phyloP scores from a whole-genome alignment of 1,140 invertebrate genomes.

The Aphelinus atriplicis region DNA sequence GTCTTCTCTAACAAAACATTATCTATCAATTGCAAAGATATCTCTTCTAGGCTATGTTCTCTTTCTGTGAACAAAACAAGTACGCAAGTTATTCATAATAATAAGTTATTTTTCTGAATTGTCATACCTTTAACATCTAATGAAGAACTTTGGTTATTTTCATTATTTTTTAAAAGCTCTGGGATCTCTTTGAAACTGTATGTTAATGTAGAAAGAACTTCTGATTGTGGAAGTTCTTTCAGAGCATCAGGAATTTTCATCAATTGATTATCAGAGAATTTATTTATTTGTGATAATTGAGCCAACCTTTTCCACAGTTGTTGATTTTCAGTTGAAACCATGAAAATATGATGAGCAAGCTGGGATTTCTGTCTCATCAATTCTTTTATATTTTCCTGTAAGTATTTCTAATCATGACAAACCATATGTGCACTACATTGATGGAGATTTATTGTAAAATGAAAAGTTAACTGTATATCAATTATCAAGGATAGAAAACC shows the following conservation, averaged over 20 bases:
- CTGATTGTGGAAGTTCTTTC: slow-evolving; percentile 57
- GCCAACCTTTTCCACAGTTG: slow-evolving; percentile 79
- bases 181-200: slow-evolving; percentile 50
- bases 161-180: slow-evolving; percentile 33
- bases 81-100: slow-evolving; percentile 61
- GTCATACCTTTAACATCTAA: slow-evolving; percentile 47
- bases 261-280: slow-evolving; percentile 64
- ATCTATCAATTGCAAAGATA: slow-evolving; percentile 76
- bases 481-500: no score
- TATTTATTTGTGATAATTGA: slow-evolving; percentile 70
- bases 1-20: slow-evolving; percentile 75
- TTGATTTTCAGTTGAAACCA: slow-evolving; percentile 83
- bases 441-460: no score
- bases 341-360: slow-evolving; percentile 77
- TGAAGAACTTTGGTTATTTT: slow-evolving; percentile 50
- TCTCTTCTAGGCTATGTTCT: slow-evolving; percentile 79
- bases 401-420: slow-evolving; percentile 11
- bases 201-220: slow-evolving; percentile 49
- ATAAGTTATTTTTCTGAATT: not conserved
- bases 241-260: slow-evolving; percentile 66
- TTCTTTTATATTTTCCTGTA: slow-evolving; percentile 72
- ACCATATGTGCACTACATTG: no score
- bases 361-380: slow-evolving; percentile 79
- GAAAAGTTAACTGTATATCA: no score
- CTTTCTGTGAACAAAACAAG: slow-evolving; percentile 50